Evolutionary conservation across 2,797 vertebrate genomes (phyloP), one percentile per base, ranked within the genome.

Genomic region (Hydrocynus forskahlii): DNA sequence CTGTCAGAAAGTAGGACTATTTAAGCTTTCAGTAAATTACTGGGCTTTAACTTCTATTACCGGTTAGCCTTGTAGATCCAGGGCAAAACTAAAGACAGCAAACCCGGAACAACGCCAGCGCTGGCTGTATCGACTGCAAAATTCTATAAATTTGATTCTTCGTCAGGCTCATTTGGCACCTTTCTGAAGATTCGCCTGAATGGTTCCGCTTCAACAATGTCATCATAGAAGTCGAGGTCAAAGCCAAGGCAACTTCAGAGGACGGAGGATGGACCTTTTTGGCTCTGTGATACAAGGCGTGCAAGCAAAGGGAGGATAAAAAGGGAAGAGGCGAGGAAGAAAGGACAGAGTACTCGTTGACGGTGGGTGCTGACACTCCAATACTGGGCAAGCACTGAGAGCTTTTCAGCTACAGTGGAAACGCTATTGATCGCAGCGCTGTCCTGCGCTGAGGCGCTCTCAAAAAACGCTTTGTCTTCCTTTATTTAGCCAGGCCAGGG

Each of bases 401-500:
- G 81, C 79, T 81, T 82, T 89, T 88, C 86, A 87, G 86, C 86
- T 88, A 85, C 83, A 76, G 83, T 82, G 81, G 83, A 85, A 88
- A 80, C 43, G 17, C 75, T 87, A 88, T 89, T 86, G 88, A 89
- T 89, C 68, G 79, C 67, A 66, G 81, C 84, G 73, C 84, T 87
- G 82, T 80, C 75, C 81, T 76, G 82, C 73, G 71, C 85, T 87
- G 87, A 87, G 79, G 70, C 81, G 81, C 72, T 85, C 83, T 88
- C 81, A 86, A 89, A 88, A 87, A 88, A 87, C 76, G 81, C 87
- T 89, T 89, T 80, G 83, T 88, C 87, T 84, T 83, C 82, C 84
- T 84, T 86, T 86, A 86, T 87, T 87, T 80, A 78, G 76, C 77
- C 83, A 73, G 78, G 76, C 17, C 81, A 64, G 59, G 19, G 82